Evolutionary conservation across 2,888 invertebrate species (phyloP).

Genomic region (Mythimna ferrago): DNA sequence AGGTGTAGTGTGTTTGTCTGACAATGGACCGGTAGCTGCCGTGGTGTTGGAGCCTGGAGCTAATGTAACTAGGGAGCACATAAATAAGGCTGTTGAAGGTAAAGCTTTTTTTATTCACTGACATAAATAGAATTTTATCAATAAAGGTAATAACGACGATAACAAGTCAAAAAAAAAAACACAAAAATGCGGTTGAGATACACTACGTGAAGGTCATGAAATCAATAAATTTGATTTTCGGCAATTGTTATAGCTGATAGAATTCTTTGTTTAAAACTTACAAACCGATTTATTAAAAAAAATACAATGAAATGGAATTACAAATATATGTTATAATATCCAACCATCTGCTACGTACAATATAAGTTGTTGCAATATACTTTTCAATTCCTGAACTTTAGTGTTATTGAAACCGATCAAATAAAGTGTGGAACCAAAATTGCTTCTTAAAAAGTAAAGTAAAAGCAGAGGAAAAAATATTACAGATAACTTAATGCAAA

Average conservation of each 20-base stretch:
- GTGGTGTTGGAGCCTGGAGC: slow-evolving; percentile 59
- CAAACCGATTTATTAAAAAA: too few relatives aligned
- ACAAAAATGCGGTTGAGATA: too few relatives aligned
- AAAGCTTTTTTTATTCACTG: too few relatives aligned
- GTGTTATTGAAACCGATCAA: slow-evolving; percentile 41
- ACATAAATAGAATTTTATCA: too few relatives aligned
- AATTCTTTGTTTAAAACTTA: too few relatives aligned
- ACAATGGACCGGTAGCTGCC: slow-evolving; percentile 72
- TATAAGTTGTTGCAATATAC: slow-evolving; percentile 3
- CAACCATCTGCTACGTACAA: slow-evolving; percentile 26
- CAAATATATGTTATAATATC: not conserved
- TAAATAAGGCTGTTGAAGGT: slow-evolving; percentile 70
- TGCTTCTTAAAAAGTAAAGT: not conserved
- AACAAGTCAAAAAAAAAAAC: too few relatives aligned
- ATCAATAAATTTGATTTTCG: too few relatives aligned
- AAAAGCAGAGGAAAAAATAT: slow-evolving; percentile 1
- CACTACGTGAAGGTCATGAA: too few relatives aligned
- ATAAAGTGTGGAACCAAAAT: slow-evolving; percentile 24
- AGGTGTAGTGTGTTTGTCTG: slow-evolving; percentile 68
- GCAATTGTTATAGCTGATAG: too few relatives aligned
- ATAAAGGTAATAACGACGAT: too few relatives aligned
- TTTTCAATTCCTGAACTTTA: slow-evolving; percentile 29
- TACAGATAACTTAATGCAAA: too few relatives aligned
- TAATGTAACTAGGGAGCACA: slow-evolving; percentile 61
- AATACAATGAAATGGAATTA: too few relatives aligned